Percentiles rank a stretch among this genome's conserved stretches.
Evolutionary conservation across 2,888 invertebrate genomes (phyloP).

Genomic region (Chouioia cunea): DNA sequence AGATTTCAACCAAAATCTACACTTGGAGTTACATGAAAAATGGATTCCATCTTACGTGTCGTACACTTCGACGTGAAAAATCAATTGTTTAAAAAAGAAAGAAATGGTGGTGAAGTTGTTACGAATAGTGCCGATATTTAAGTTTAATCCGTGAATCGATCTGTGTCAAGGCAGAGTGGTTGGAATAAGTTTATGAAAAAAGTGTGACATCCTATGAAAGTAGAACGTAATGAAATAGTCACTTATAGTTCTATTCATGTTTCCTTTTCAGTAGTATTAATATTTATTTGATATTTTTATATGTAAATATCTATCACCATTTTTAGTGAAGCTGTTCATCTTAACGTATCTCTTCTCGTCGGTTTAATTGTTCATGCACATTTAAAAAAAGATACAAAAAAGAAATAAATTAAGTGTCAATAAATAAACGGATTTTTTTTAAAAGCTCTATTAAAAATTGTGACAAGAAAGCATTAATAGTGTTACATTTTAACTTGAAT

Average conservation of each 20-base stretch:
- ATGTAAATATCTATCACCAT: slow-evolving; percentile 33
- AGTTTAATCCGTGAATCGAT: not conserved
- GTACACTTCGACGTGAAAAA: too few relatives aligned
- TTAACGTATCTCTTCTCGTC: slow-evolving; percentile 5
- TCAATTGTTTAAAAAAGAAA: too few relatives aligned
- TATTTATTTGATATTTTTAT: slow-evolving; percentile 17
- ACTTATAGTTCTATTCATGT: not conserved
- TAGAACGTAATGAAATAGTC: not conserved
- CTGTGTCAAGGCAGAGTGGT: not conserved
- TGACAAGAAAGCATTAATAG: slow-evolving; percentile 34
- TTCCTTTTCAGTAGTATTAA: slow-evolving; percentile 6
- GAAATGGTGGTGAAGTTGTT: too few relatives aligned
- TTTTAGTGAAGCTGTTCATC: slow-evolving; percentile 44
- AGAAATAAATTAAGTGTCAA: not conserved
- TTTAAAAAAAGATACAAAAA: not conserved
- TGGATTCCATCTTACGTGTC: too few relatives aligned
- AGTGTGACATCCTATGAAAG: too few relatives aligned
- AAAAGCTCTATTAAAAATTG: slow-evolving; percentile 45
- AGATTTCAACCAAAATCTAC: too few relatives aligned
- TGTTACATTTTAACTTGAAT: slow-evolving; percentile 36
- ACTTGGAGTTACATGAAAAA: too few relatives aligned
- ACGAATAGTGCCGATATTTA: too few relatives aligned
- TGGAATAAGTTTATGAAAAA: too few relatives aligned
- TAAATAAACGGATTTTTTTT: not conserved
- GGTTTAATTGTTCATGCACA: not conserved